These are phyloP conservation scores for Marronus borbonicus DNA, from an alignment of 2,888 invertebrate species.

Conservation along the genomic window DNA sequence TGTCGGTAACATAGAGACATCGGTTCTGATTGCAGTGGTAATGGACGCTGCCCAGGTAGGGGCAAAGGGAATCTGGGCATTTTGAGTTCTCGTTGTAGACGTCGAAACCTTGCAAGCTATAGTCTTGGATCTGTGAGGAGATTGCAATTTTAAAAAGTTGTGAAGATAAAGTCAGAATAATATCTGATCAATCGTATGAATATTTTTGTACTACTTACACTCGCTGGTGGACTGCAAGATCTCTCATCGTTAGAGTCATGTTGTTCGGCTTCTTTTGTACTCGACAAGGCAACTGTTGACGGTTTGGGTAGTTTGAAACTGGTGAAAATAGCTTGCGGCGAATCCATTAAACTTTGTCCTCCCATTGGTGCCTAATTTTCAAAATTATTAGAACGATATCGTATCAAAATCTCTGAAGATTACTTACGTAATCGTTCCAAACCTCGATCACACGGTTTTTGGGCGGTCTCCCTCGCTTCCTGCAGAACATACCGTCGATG, in stretches of 20 bases:
- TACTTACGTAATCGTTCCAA: conserved; percentile 86
- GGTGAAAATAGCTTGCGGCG: conserved; percentile 93
- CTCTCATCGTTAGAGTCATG: conserved; percentile 67
- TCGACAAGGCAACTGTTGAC: conserved; percentile 62
- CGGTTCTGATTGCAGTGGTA: conserved; percentile 88
- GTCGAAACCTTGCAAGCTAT: conserved; percentile 77
- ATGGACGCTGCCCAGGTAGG: conserved; percentile 80
- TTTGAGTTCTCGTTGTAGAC: conserved; percentile 75
- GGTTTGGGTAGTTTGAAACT: conserved; percentile 92
- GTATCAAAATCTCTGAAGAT: conserved; percentile 9
- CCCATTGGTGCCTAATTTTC: conserved; percentile 64
- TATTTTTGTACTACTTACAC: conserved; percentile 64
- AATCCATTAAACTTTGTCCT: conserved; percentile 71
- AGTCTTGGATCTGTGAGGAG: conserved; percentile 70
- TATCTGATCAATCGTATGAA: too few relatives aligned
- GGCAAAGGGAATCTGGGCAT: conserved; percentile 85
- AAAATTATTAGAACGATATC: not conserved
- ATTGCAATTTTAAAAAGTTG: not conserved
- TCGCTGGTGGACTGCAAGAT: conserved; percentile 67
- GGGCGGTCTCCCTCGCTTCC: conserved; percentile 96
- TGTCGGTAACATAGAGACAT: conserved; percentile 88
- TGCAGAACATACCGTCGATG: conserved; percentile 92
- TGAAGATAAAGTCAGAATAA: not conserved
- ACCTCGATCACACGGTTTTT: conserved; percentile 96
- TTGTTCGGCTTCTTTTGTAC: conserved; percentile 64